Evolutionary conservation across 2,888 invertebrate species (phyloP).

Genomic region (Euspilapteryx auroguttella): DNA sequence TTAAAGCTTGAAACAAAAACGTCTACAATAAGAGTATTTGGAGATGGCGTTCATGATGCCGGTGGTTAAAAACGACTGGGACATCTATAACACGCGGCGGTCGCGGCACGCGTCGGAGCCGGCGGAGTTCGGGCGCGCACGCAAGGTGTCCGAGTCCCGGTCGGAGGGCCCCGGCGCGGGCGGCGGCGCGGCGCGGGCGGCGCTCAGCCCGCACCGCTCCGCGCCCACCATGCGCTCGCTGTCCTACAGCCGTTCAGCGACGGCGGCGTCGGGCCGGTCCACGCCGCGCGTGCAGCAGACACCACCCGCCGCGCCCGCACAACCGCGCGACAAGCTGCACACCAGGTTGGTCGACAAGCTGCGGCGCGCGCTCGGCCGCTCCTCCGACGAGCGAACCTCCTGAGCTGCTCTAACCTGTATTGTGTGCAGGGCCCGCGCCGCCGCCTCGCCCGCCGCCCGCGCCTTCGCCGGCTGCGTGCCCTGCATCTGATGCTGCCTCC

Average conservation of each 20-base stretch:
- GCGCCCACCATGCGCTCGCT: conserved; percentile 67
- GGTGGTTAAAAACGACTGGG: conserved; percentile 91
- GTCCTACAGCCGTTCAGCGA: conserved; percentile 43
- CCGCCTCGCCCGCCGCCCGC: conserved; percentile 42
- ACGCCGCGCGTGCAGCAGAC: conserved; percentile 67
- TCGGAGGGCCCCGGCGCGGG: conserved; percentile 74
- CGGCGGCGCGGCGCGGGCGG: conserved; percentile 65
- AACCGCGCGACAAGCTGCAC: conserved; percentile 82
- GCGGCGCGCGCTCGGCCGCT: conserved; percentile 69
- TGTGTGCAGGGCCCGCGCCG: conserved; percentile 53
- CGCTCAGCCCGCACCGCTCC: conserved; percentile 65
- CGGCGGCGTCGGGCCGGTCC: conserved; percentile 60
- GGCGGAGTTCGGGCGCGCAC: conserved; percentile 51
- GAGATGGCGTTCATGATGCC: conserved; percentile 96
- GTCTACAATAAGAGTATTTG: conserved; percentile 36
- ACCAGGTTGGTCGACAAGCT: conserved; percentile 78
- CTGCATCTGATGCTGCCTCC: conserved; percentile 56
- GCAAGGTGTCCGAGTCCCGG: conserved; percentile 75
- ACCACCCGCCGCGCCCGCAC: conserved; percentile 54
- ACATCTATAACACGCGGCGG: conserved; percentile 85
- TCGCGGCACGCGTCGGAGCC: conserved; percentile 77
- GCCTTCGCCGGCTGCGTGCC: conserved; percentile 49
- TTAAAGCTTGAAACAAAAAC: conserved; percentile 48
- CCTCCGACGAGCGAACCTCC: conserved; percentile 49
- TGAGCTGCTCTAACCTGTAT: conserved; percentile 52